A percentile compares a stretch with the other conserved stretches of the same genome.
Conservation (phyloP, 2,113 vertebrate species). For the Nyctibius bracteatus region DNA sequence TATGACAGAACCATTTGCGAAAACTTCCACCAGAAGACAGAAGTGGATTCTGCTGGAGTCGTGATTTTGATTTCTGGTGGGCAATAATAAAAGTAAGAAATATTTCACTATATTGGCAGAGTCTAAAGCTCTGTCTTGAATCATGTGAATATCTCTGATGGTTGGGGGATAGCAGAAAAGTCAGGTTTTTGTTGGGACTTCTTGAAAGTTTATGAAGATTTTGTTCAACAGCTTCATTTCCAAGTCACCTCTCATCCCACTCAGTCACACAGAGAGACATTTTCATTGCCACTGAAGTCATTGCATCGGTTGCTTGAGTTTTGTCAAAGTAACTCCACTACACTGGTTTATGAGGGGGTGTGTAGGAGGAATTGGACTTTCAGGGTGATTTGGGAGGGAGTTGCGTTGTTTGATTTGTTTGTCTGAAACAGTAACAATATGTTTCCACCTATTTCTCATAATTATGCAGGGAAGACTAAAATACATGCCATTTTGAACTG, state of each 20-base stretch:
- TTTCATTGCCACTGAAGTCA: not conserved
- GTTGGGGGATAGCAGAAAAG: not conserved
- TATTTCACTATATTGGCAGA: slow-evolving; percentile 2
- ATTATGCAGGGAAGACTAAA: slow-evolving; percentile 29
- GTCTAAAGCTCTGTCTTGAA: not conserved
- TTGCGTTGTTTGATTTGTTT: slow-evolving; percentile 10
- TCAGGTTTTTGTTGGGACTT: not conserved
- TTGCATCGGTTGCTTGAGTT: not conserved
- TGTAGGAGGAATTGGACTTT: not conserved
- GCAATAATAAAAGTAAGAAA: slow-evolving; percentile 34
- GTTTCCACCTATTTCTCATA: slow-evolving; percentile 34
- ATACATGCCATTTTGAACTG: slow-evolving; percentile 48
- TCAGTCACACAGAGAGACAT: not conserved
- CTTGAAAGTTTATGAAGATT: not conserved
- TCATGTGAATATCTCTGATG: not conserved
- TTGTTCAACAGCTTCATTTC: slow-evolving; percentile 7
- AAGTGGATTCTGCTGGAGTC: not conserved
- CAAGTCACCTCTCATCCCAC: not conserved
- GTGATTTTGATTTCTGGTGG: slow-evolving; percentile 50
- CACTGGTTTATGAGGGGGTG: not conserved
- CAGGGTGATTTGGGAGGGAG: slow-evolving; percentile 15
- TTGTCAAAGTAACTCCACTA: not conserved
- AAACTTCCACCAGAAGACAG: slow-evolving; percentile 31
- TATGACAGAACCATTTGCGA: slow-evolving; percentile 33
- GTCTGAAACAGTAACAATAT: not conserved